These are phyloP conservation scores for cattle (Bos taurus) DNA, from an alignment of 2,113 vertebrate species.

Conservation along the genomic window ARS-UCD2.0 NC_037347.1:20336001-20336500, in stretches of 20 bases:
- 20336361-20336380: neutral
- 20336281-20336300: neutral
- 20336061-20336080: neutral
- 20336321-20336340: neutral
- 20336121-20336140: neutral
- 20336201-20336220: neutral
- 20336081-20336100: neutral
- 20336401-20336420: neutral
- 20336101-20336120: neutral
- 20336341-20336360: rapidly evolving
- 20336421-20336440: neutral
- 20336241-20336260: neutral
- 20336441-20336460: neutral
- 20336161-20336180: neutral
- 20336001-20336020: neutral
- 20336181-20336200: neutral
- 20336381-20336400: rapidly evolving
- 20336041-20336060: neutral
- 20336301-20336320: neutral
- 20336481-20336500: neutral
- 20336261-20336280: neutral
- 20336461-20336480: neutral
- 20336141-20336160: neutral
- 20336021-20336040: neutral
- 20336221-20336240: neutral